Evolutionary conservation across 2,797 vertebrate genomes (phyloP).

Genomic region (Miichthys miiuy): DNA sequence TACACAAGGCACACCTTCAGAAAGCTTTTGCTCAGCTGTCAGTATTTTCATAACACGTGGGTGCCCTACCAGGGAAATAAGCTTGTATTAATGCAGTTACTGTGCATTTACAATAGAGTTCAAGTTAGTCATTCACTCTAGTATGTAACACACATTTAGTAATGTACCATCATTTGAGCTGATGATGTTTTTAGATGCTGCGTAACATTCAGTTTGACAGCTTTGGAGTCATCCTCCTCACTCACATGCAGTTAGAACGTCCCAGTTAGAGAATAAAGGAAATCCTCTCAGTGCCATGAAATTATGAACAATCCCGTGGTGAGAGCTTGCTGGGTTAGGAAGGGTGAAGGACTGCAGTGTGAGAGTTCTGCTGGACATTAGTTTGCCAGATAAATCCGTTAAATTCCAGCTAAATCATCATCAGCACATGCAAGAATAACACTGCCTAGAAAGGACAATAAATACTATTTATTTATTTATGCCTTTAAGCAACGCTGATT

Average conservation of each 20-base stretch:
- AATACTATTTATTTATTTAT: slow-evolving; percentile 28
- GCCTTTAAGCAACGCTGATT: slow-evolving; percentile 28
- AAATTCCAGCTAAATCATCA: slow-evolving; percentile 23
- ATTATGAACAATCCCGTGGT: slow-evolving; percentile 20
- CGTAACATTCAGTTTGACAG: slow-evolving; percentile 41
- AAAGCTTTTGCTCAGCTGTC: slow-evolving; percentile 28
- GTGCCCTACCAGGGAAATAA: not conserved
- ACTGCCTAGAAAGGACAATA: slow-evolving; percentile 9
- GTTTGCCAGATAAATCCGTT: slow-evolving; percentile 15
- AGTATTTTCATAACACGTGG: slow-evolving; percentile 9
- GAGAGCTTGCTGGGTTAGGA: not conserved
- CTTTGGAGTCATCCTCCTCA: slow-evolving; percentile 24
- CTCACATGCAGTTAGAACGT: slow-evolving; percentile 45
- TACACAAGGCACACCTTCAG: slow-evolving; percentile 33
- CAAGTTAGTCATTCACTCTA: slow-evolving; percentile 1
- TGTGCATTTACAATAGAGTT: slow-evolving; percentile 22
- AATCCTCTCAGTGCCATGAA: slow-evolving; percentile 19
- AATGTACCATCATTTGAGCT: slow-evolving; percentile 16
- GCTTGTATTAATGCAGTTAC: slow-evolving; percentile 17
- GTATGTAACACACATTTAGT: slow-evolving; percentile 18
- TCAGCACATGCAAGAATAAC: slow-evolving; percentile 45
- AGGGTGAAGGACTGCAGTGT: not conserved
- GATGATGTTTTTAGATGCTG: slow-evolving; percentile 32
- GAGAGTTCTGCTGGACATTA: slow-evolving; percentile 25
- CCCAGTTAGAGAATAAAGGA: slow-evolving; percentile 10